These are phyloP conservation scores for Microcebus lehilahytsara DNA, from an alignment of 2,113 vertebrate species.

Conservation along the genomic window DNA sequence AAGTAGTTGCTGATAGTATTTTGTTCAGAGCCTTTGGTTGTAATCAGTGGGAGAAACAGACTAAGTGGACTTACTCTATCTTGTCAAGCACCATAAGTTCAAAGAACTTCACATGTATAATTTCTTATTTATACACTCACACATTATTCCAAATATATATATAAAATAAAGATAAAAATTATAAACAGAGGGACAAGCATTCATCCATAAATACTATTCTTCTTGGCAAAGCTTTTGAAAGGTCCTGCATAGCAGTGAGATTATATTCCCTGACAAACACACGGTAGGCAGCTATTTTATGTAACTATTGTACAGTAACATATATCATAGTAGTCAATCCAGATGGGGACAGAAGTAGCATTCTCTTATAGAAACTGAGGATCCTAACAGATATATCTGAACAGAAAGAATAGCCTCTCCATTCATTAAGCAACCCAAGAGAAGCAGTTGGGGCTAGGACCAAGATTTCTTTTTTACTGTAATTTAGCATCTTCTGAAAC, in stretches of 20 bases:
- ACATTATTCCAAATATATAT: background rate
- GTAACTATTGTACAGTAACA: background rate
- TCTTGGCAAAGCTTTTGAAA: conserved; percentile 43
- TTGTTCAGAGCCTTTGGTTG: background rate
- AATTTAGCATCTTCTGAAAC: conserved; percentile 18
- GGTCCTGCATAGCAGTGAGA: background rate
- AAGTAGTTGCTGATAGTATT: background rate
- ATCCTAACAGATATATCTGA: conserved; percentile 21
- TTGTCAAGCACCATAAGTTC: background rate
- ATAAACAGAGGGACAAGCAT: background rate
- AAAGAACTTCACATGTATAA: background rate
- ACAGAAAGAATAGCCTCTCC: background rate
- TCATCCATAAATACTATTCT: background rate
- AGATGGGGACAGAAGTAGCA: background rate
- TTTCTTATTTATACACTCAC: background rate
- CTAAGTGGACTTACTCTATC: background rate
- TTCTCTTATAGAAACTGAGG: background rate
- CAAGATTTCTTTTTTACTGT: conserved; percentile 45
- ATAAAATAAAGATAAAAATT: background rate
- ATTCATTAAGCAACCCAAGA: background rate
- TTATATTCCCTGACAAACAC: background rate
- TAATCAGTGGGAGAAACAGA: background rate
- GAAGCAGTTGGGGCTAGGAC: background rate
- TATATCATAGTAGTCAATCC: background rate
- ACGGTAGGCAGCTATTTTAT: background rate